phyloP scores from a whole-genome alignment of 1,140 invertebrate genomes.

The Musca vetustissima region DNA sequence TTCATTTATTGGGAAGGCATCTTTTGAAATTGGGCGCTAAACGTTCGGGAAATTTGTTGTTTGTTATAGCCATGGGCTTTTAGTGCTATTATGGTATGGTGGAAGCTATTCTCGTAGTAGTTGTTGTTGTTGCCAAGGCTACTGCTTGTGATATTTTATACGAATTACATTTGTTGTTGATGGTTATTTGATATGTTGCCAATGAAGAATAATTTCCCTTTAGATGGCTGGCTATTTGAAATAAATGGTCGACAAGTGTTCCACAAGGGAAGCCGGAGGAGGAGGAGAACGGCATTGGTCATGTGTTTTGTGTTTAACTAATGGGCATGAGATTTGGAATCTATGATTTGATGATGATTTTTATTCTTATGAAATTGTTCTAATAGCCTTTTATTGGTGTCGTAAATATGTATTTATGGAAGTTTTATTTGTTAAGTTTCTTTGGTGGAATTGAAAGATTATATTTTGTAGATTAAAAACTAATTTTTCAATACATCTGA shows the following conservation, averaged over 20 bases:
- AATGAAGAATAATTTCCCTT: conserved; percentile 1
- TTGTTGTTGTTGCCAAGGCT: not conserved
- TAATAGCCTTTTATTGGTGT: conserved; percentile 18
- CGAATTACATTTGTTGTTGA: not conserved
- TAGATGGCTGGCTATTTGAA: not conserved
- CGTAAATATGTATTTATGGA: conserved; percentile 3
- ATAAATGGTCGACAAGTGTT: not conserved
- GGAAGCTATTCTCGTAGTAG: too few relatives aligned
- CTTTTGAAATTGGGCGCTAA: conserved; percentile 16
- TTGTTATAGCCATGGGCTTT: not conserved
- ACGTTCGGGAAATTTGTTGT: not conserved
- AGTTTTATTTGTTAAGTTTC: not conserved
- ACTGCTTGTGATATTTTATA: not conserved
- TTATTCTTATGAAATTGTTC: conserved; percentile 11
- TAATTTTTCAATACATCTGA: too few relatives aligned
- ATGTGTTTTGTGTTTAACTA: not conserved
- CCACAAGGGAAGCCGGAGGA: not conserved
- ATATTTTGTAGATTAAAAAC: too few relatives aligned
- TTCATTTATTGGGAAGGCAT: not conserved
- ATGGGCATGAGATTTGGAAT: not conserved
- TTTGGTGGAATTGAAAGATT: too few relatives aligned
- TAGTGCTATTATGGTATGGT: not conserved
- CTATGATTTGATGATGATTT: conserved; percentile 17
- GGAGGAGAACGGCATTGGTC: not conserved
- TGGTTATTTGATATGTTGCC: conserved; percentile 8